These are phyloP conservation scores for Saccopteryx leptura DNA, from an alignment of 2,113 vertebrate species.

Conservation along the genomic window DNA sequence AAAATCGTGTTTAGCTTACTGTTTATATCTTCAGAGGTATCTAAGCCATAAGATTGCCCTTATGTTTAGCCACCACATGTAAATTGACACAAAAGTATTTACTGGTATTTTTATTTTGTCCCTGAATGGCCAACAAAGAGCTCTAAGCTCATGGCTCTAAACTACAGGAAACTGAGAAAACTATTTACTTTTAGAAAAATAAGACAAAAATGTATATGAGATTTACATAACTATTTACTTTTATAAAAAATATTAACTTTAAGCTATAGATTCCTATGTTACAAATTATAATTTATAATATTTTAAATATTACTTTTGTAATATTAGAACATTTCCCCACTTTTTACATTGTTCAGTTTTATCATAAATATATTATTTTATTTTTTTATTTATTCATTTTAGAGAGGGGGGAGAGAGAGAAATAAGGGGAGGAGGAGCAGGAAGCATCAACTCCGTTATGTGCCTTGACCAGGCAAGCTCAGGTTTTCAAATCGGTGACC, in stretches of 20 bases:
- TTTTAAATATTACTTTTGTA: background rate
- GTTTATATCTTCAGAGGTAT: background rate
- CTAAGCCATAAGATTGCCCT: background rate
- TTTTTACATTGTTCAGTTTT: background rate
- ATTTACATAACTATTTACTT: background rate
- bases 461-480: no score
- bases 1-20: background rate
- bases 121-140: background rate
- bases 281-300: background rate
- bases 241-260: background rate
- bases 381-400: background rate
- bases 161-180: background rate
- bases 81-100: background rate
- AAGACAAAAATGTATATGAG: background rate
- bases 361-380: background rate
- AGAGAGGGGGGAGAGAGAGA: no score
- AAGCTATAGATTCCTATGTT: background rate
- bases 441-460: no score
- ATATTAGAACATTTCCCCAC: background rate
- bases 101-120: background rate
- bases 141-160: accelerated
- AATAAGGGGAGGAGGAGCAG: no score
- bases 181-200: background rate
- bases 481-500: no score
- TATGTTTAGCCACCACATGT: background rate